Base-by-base conservation (phyloP, 2,113 vertebrate genomes). In the Psittacus erithacus region DNA sequence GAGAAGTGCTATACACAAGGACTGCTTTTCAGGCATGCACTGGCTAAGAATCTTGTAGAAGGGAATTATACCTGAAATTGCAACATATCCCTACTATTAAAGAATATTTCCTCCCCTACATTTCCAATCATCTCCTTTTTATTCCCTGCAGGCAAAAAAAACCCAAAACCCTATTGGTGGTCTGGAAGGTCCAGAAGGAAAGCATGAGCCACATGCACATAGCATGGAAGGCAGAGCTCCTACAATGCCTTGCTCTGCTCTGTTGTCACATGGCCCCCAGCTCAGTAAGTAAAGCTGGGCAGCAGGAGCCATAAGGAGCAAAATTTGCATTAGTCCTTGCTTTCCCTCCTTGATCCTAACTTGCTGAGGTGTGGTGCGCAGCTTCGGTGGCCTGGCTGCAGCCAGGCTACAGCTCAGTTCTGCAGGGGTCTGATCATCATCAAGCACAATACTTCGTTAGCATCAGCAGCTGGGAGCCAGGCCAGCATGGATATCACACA, bases 401-500 rank as follows among this genome's bases (percentile, higher is more conserved):
- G 6, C 24, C 52, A 46, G 39, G 28, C 31, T 60, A 5, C 74
- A 89, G 74, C 31, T 63, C 75, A 8, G n/a, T 1, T 9, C 13
- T 44, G 55, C 22, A 62, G 31, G 9, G 8, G 24, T 9, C 6
- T 28, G 55, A 11, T 31, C 43, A 47, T 1, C 39, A 41, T 28
- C 38, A 49, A 20, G 49, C 11, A 29, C 65, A 50, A 9, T 4
- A 8, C 23, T n/a, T 55, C 3, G 6, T 55, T 33, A 77, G 41
- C 53, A 41, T 1, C 35, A 15, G 84, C 0, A 2, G 27, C 83
- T 55, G 73, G 31, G n/a, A 84, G 53, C 24, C 44, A 33, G 63
- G 78, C 18, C 47, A 43, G 46, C 0, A 0, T 1, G 3, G 33
- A 24, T 25, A 44, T 20, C 2, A 4, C 62, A 35, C n/a, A 3